phyloP scores from a whole-genome alignment of 2,113 vertebrate species.

The Psittacus erithacus region DNA sequence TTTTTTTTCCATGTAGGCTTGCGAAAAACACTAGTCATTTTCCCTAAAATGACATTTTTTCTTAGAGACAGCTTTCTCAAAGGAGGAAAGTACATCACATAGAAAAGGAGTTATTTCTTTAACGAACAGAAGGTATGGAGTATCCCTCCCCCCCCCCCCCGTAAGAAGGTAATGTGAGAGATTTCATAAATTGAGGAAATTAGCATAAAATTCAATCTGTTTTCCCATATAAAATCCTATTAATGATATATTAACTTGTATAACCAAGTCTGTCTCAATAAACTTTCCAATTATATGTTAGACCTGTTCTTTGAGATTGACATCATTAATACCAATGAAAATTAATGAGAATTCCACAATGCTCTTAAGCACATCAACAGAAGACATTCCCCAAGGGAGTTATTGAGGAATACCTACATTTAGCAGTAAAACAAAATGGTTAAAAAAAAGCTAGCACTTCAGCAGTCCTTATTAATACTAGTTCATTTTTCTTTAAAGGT shows the following conservation, averaged over 20 bases:
- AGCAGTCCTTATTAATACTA: background rate
- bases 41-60: background rate
- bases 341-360: background rate
- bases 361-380: background rate
- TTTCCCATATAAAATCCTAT: background rate
- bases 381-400: background rate
- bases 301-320: background rate
- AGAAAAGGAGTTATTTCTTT: background rate
- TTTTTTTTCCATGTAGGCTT: background rate
- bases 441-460: background rate
- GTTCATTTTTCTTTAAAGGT: background rate
- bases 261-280: background rate
- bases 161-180: background rate
- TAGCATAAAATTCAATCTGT: constrained; percentile 18
- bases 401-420: background rate
- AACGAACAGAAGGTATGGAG: background rate
- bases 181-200: constrained; percentile 10
- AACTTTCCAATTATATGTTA: constrained; percentile 10
- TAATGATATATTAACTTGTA: constrained; percentile 3
- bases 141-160: background rate
- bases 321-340: constrained; percentile 22
- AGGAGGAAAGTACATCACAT: background rate
- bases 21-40: background rate
- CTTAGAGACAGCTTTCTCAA: background rate
- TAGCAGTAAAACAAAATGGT: background rate